These are phyloP conservation scores for Amphibalanus amphitrite DNA, from an alignment of 1,140 invertebrate species.

Conservation along the genomic window DNA sequence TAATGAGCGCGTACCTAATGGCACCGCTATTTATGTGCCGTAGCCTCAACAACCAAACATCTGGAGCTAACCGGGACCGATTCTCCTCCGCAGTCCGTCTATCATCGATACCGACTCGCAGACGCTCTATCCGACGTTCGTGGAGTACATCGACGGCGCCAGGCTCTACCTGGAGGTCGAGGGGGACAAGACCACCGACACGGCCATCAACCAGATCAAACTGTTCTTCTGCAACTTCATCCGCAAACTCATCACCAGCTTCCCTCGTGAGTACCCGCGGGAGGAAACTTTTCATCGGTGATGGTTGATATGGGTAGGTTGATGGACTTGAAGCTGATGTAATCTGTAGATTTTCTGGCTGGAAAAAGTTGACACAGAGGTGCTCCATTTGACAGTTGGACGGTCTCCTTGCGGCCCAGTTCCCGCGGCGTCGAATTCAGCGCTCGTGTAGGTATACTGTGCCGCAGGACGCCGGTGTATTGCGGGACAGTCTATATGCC, in stretches of 20 bases:
- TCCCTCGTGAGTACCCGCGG: constrained; percentile 68
- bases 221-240: constrained; percentile 89
- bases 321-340: no score
- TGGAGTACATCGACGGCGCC: constrained; percentile 90
- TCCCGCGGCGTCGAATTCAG: no score
- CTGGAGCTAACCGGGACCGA: neutral
- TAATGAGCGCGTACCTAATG: constrained; percentile 6
- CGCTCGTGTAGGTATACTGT: no score
- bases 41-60: neutral
- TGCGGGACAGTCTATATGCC: no score
- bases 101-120: constrained; percentile 65
- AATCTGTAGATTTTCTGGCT: no score
- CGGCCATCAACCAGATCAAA: constrained; percentile 58
- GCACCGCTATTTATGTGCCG: constrained; percentile 8
- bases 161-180: constrained; percentile 78
- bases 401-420: no score
- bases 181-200: constrained; percentile 44
- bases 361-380: no score
- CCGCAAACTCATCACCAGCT: constrained; percentile 78
- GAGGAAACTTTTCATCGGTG: no score
- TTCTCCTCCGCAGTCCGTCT: constrained; percentile 40
- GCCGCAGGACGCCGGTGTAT: no score
- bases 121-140: constrained; percentile 65
- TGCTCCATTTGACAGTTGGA: no score
- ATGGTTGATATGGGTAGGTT: no score